Base-by-base conservation (phyloP, 2,113 vertebrate genomes). In the Sigmodon hispidus region DNA sequence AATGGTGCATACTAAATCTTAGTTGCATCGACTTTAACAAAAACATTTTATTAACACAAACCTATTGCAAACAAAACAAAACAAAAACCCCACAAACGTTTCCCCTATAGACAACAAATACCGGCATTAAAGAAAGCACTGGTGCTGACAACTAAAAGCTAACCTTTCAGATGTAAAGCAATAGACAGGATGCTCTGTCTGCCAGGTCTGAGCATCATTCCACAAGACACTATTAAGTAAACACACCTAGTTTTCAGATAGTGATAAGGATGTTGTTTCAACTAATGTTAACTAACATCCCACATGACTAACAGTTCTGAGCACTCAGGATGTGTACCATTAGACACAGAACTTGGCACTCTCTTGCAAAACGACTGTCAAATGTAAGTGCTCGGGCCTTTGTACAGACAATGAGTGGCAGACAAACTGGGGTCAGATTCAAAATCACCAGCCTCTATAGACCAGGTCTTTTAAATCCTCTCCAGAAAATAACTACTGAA, bases 151-250 rank as follows among this genome's bases (percentile, higher is more conserved):
- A 87, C 1, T 80, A 34, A 29, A 89, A 90, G 61, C n/a, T 93
- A 83, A 50, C 45, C 67, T 79, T 94, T 67, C 77, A 93, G 90
- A 89, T 93, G 55, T 52, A 93, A 77, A 84, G 40, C 7, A 72
- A 80, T 40, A 94, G 34, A 89, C 52, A 92, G 31, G 8, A 48
- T 70, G 69, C 87, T 55, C 52, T 80, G 70, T 43, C 89, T 3
- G 21, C 40, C 70, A 1, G 50, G 24, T 24, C 15, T 75, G 3
- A 29, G 92, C 80, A 77, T 61, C 15, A 57, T 63, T 96, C 34
- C 81, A 84, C 67, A 52, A 93, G 77, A 55, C 6, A 59, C 3
- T 31, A 11, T 76, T 36, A 95, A n/a, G 31, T 65, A 48, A 84
- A 65, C 43, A 5, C 22, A 65, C 59, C 26, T 52, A 34, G 17